These are phyloP conservation scores for Chrysomela aeneicollis DNA, from an alignment of 2,888 invertebrate genomes.

Conservation along the genomic window DNA sequence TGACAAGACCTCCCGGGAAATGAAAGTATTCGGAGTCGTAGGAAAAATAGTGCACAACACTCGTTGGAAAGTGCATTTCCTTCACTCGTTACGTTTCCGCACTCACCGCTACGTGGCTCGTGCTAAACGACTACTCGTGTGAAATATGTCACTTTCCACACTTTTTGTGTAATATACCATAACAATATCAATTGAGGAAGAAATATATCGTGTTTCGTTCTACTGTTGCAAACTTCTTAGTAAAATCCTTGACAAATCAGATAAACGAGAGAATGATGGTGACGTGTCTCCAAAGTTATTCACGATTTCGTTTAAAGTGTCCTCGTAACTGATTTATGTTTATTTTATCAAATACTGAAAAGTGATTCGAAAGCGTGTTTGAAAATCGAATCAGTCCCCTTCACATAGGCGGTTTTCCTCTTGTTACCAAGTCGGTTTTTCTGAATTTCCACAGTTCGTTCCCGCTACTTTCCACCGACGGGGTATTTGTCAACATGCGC, in stretches of 20 bases:
- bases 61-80: too few relatives aligned
- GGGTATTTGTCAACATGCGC: slow-evolving; percentile 19
- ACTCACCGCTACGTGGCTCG: too few relatives aligned
- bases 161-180: too few relatives aligned
- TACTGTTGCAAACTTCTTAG: not conserved
- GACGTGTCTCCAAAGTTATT: not conserved
- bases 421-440: slow-evolving; percentile 9
- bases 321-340: not conserved
- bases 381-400: slow-evolving; percentile 16
- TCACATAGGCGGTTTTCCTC: not conserved
- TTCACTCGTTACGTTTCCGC: too few relatives aligned
- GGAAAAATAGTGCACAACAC: too few relatives aligned
- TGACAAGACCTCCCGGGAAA: too few relatives aligned
- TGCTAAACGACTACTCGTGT: too few relatives aligned
- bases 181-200: not conserved
- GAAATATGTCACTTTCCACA: too few relatives aligned
- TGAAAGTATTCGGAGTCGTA: too few relatives aligned
- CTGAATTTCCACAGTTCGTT: slow-evolving; percentile 23
- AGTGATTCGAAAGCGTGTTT: not conserved
- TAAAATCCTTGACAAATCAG: not conserved
- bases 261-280: not conserved
- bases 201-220: not conserved
- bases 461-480: slow-evolving; percentile 9
- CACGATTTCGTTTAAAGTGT: not conserved
- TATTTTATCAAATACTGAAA: not conserved